Evolutionary conservation across 1,140 invertebrate species (phyloP), one percentile per base, ranked within the genome.

Genomic region (Eufriesea mexicana): DNA sequence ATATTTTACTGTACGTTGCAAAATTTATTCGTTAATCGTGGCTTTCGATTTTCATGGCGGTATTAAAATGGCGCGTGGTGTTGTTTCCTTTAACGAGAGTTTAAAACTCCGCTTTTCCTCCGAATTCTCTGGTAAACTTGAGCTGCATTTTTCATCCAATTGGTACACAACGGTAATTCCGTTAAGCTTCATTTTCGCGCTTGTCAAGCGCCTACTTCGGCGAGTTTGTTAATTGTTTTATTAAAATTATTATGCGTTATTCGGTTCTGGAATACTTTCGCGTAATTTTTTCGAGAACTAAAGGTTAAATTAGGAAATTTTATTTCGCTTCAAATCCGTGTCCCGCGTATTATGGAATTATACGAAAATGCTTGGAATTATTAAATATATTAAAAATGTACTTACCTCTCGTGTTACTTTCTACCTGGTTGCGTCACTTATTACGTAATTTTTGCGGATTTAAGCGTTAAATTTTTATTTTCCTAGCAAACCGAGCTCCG

Each of bases 181-280:
- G 49, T 57, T 66, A 61, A 64, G 35, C 68, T 62, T n/a, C 45
- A 64, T 86, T 80, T 84, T 84, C 55, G 5, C 70, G 47, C 35
- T 57, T 47, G 76, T 49, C 76, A 51, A 55, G 66, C 64, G 20
- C 35, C 75, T 35, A 25, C 4, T 57, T 68, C 73, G 47, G 35
- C 4, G 18, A 64, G 45, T 25, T 49, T 7, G 73, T 75, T 86
- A 85, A 85, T 76, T 59, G 67, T 86, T 86, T 86, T 85, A 86
- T 86, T 83, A 85, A 77, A 42, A 55, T 55, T 55, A 82, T 86
- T 86, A 74, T 42, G 78, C 35, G 42, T 59, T 59, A 85, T 86
- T 85, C 59, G 59, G 67, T 76, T 25, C 4, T 18, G 57, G 51
- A 28, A 16, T 68, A 35, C 45, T 18, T 54, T 45, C 20, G 35